phyloP scores from a whole-genome alignment of 2,888 invertebrate species.

The Nemoura dubitans region DNA sequence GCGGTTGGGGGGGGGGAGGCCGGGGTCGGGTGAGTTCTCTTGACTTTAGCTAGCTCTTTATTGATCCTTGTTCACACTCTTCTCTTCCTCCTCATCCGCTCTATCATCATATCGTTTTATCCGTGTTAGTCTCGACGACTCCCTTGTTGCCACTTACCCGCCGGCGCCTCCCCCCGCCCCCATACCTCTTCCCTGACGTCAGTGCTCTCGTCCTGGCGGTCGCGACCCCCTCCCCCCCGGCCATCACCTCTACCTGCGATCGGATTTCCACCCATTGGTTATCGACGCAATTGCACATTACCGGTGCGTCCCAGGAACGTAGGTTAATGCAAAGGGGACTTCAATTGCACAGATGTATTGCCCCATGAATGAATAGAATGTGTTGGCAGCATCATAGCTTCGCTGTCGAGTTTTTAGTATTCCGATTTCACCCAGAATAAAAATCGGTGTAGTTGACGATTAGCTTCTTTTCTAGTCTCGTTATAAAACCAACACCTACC shows the following conservation, averaged over 20 bases:
- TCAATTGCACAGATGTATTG: no score
- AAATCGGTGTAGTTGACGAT: background rate
- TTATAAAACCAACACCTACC: background rate
- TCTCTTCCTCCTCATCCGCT: conserved; percentile 1
- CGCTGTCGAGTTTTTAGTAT: background rate
- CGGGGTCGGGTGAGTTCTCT: conserved; percentile 27
- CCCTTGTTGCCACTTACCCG: conserved; percentile 58
- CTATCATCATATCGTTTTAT: conserved; percentile 1
- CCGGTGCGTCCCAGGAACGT: background rate
- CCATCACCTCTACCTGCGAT: background rate
- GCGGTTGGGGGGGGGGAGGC: background rate
- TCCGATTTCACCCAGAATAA: background rate
- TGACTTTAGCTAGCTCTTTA: conserved; percentile 27
- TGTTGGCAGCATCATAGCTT: background rate
- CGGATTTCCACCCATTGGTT: background rate
- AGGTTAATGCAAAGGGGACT: no score
- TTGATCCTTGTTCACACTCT: conserved; percentile 37
- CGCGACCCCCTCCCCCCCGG: no score
- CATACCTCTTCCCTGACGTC: conserved; percentile 46
- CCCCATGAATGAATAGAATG: no score
- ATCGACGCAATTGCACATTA: background rate
- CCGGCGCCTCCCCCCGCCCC: conserved; percentile 54
- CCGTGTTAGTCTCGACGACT: conserved; percentile 51
- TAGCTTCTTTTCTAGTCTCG: background rate
- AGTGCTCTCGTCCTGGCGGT: background rate